Base-by-base conservation (phyloP, 1,140 invertebrate species). In the Drosophila sucinea region DNA sequence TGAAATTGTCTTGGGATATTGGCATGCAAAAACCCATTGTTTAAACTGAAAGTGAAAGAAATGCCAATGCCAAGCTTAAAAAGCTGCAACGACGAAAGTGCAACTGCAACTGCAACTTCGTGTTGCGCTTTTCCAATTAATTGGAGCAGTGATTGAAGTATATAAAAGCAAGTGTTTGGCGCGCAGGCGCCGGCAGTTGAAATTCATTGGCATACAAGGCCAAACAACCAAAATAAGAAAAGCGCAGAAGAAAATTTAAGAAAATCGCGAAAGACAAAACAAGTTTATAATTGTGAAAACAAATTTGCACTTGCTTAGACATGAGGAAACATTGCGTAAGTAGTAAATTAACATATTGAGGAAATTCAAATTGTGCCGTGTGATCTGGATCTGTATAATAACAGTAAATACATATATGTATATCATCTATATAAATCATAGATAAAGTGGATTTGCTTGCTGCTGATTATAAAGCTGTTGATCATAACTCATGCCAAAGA, bases 291-390 rank as follows among this genome's bases (percentile, higher is more conserved):
- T 30, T 47, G 64, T 83, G 72, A 76, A 60, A 76, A 76, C 57
- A 47, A 55, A 17, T 44, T 17, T 60, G 6, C 10, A 64, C 7
- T 30, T 7, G 4, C 38, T 8, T 35, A 57, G 41, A 65, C 35
- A 87, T 87, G 83, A 89, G 83, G 83, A 87, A 87, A 70, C 83
- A 83, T 89, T 87, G 80, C 76, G 77, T 87, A 87, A 87, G 84
- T 87, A 70, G 33, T 38, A 30, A 69, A 69, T 62, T 54, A 60
- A 76, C 60, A 67, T 44, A 35, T 61, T 67, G 8, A 75, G 55
- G 38, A 65, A 81, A 65, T 72, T 51, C 69, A 55, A 44, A 62
- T 38, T 47, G 27, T 8, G 29, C 7, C 71, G 30, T 60, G 17
- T 60, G 61, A 75, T 75, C 60, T 67, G 66, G 29, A 58, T 51